Percentiles rank a stretch among this genome's conserved stretches.
These are phyloP conservation scores for Misgurnus anguillicaudatus DNA, from an alignment of 2,113 vertebrate species.

Conservation along the genomic window DNA sequence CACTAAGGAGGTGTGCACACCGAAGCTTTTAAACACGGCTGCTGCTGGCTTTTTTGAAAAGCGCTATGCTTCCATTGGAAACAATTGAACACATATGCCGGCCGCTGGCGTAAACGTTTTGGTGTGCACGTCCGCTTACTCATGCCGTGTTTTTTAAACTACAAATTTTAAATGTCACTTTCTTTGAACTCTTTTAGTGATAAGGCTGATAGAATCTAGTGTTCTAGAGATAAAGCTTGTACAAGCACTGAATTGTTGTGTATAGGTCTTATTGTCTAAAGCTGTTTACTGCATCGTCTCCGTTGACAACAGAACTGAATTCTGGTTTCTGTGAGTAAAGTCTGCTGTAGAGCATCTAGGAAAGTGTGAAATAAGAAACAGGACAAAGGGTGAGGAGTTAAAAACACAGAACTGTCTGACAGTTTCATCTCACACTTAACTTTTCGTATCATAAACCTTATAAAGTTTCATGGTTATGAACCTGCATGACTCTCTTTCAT, in stretches of 20 bases:
- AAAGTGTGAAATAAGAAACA: constrained; percentile 10
- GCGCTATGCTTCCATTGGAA: too few species aligned
- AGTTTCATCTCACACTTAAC: not conserved
- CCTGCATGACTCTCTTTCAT: too few species aligned
- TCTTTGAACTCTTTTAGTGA: not conserved
- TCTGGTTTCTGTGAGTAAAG: too few species aligned
- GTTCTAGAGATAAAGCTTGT: not conserved
- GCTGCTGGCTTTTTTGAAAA: too few species aligned
- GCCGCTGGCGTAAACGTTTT: too few species aligned
- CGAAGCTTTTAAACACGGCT: too few species aligned
- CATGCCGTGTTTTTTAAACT: not conserved
- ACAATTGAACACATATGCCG: too few species aligned
- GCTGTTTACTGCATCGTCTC: not conserved
- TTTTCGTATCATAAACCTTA: too few species aligned
- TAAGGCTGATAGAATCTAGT: not conserved
- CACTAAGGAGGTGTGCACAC: too few species aligned
- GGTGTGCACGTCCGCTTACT: too few species aligned
- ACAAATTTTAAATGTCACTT: not conserved
- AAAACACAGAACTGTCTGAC: not conserved
- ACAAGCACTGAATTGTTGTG: not conserved
- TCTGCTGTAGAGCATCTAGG: not conserved
- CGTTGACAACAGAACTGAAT: not conserved
- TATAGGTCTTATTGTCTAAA: not conserved
- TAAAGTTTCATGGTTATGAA: too few species aligned
- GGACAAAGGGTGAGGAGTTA: not conserved